Evolutionary conservation across 2,797 vertebrate genomes (phyloP), one percentile per base, ranked within the genome.

Genomic region (Scomberomorus guttatus): DNA sequence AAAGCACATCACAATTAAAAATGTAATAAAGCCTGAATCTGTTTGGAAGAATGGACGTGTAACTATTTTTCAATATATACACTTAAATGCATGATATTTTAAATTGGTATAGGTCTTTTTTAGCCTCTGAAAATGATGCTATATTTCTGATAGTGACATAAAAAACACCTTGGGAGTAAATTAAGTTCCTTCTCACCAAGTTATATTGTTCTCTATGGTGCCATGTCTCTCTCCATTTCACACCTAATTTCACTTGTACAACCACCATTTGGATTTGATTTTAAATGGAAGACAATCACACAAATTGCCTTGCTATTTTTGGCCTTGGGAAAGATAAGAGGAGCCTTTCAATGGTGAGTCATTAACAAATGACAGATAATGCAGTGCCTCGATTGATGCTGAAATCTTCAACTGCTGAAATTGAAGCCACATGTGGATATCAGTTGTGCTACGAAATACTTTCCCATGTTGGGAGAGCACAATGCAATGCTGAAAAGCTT

Each of bases 391-490:
- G 44, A 85, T 82, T 80, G 80, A 92, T 88, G 86, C 88, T 12
- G 44, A 93, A 92, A 91, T 91, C 86, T 91, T 92, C 85, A 79
- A 89, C 84, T 86, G 90, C 82, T 67, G 37, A 91, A 94, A 95
- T 94, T 90, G 92, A 92, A 94, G 91, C 94, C 95, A 95, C 93
- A 95, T 96, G 95, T 93, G 83, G 81, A 87, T 87, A 91, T 83
- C 84, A 77, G 76, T 76, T 22, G 82, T 34, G 84, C 87, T 91
- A 80, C 87, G 80, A 87, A 93, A 94, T 90, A 93, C 91, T 95
- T 95, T 96, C 94, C 94, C 94, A 95, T 82, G 75, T 93, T 57
- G 52, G 66, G 66, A 81, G 81, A 89, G 87, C 75, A 75, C 79
- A 81, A 73, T 9, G 54, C 57, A 34, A 67, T 4, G 59, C 84